A percentile compares a stretch with the other conserved stretches of the same genome.
phyloP scores from a whole-genome alignment of 1,140 invertebrate species.

The Leptestheria dahalacensis region DNA sequence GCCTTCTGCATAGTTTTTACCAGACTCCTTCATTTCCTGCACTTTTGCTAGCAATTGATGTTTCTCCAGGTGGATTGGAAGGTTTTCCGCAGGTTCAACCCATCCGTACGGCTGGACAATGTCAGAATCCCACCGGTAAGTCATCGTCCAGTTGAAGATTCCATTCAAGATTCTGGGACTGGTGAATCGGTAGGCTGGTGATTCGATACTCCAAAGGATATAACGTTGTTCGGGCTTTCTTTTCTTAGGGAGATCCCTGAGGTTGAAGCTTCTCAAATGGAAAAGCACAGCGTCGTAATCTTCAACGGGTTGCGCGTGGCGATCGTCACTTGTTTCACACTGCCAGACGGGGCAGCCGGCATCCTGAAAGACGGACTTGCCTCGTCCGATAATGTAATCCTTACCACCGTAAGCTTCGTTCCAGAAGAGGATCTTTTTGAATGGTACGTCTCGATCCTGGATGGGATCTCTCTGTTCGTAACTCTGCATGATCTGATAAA shows the following conservation, averaged over 20 bases:
- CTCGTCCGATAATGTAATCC: constrained; percentile 10
- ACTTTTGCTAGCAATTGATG: background rate
- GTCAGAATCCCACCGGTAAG: constrained; percentile 29
- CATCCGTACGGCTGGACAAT: constrained; percentile 25
- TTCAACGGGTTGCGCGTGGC: constrained; percentile 19
- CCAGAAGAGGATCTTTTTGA: constrained; percentile 12
- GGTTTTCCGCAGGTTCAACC: constrained; percentile 16
- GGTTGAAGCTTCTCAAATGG: constrained; percentile 22
- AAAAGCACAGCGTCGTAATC: constrained; percentile 32
- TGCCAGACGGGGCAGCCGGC: constrained; percentile 10
- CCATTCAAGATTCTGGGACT: constrained; percentile 12
- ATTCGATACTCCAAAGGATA: constrained; percentile 21
- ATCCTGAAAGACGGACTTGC: background rate
- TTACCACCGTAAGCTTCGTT: constrained; percentile 15
- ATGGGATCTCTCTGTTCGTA: background rate
- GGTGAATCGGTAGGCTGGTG: constrained; percentile 14
- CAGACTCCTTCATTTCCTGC: constrained; percentile 11
- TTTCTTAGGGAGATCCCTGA: constrained; percentile 24
- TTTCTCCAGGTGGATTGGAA: background rate
- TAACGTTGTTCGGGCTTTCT: constrained; percentile 24
- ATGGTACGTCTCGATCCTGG: background rate
- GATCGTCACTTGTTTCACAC: constrained; percentile 14
- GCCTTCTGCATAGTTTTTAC: constrained; percentile 16
- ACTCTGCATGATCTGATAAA: background rate
- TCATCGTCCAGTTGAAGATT: constrained; percentile 36